phyloP scores from a whole-genome alignment of 2,797 vertebrate genomes.

The Ataeniobius toweri region DNA sequence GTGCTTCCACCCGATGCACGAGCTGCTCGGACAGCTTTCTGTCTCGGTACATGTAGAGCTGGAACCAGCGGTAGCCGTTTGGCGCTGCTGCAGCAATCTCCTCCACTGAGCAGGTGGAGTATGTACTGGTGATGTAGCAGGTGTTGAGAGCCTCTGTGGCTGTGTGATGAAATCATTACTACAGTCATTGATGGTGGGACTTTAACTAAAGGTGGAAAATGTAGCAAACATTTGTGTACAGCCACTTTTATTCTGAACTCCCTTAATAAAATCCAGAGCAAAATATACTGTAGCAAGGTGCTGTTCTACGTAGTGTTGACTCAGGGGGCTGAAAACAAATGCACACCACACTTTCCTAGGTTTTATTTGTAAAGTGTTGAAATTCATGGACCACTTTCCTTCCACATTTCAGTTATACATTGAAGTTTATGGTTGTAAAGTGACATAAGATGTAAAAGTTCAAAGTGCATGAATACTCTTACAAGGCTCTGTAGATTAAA shows the following conservation, averaged over 20 bases:
- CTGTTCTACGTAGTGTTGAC: no score
- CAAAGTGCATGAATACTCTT: not conserved
- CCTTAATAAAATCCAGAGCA: no score
- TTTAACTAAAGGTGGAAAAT: not conserved
- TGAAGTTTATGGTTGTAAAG: not conserved
- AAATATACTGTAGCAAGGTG: not conserved
- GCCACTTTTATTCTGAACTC: not conserved
- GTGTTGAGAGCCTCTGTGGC: slow-evolving; percentile 83
- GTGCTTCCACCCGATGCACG: slow-evolving; percentile 82
- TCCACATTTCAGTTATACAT: not conserved
- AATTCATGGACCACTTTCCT: no score
- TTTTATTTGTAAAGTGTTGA: no score
- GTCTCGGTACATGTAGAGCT: slow-evolving; percentile 90
- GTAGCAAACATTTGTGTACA: not conserved
- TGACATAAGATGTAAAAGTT: not conserved
- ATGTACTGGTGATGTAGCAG: slow-evolving; percentile 92
- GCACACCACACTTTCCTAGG: no score
- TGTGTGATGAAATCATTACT: slow-evolving; percentile 67
- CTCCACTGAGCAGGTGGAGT: slow-evolving; percentile 89
- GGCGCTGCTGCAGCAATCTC: slow-evolving; percentile 87
- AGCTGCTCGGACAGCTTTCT: slow-evolving; percentile 85
- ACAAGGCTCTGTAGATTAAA: not conserved
- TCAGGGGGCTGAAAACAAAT: no score
- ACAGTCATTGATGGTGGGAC: not conserved
- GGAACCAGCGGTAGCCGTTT: slow-evolving; percentile 89